Conservation (phyloP, 1,140 invertebrate species). For the Caenorhabditis tropicalis region DNA sequence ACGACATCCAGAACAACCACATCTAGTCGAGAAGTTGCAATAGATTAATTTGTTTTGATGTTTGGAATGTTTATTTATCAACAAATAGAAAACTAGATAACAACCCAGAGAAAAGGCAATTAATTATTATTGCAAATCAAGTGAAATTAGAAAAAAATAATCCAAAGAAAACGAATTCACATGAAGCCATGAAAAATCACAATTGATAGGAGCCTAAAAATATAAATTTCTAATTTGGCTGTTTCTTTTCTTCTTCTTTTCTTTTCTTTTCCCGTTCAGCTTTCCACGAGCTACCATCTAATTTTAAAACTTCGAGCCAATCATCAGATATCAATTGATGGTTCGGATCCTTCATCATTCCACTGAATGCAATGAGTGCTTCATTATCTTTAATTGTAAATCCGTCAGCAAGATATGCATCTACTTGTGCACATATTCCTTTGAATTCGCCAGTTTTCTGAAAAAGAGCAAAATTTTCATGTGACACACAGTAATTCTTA, state of each 20-base stretch:
- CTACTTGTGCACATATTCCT: conserved; percentile 63
- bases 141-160: not conserved
- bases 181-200: no score
- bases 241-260: not conserved
- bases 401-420: conserved; percentile 69
- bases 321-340: conserved; percentile 65
- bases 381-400: conserved; percentile 63
- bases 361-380: conserved; percentile 67
- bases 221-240: not conserved
- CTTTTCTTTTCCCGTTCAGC: conserved; percentile 30
- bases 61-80: no score
- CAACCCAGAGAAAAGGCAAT: no score
- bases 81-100: not conserved
- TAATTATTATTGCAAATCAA: not conserved
- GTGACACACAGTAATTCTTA: not conserved
- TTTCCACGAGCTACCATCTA: conserved; percentile 68
- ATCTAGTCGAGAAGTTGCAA: not conserved
- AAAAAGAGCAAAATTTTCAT: no score
- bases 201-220: not conserved
- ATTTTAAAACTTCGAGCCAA: conserved; percentile 66
- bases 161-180: not conserved
- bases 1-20: not conserved
- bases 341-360: conserved; percentile 64
- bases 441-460: conserved; percentile 55
- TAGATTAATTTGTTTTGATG: not conserved